Percentiles rank a stretch among this genome's conserved stretches.
These are phyloP conservation scores for Oophaga sylvatica DNA, from an alignment of 2,797 vertebrate genomes.

Conservation along the genomic window DNA sequence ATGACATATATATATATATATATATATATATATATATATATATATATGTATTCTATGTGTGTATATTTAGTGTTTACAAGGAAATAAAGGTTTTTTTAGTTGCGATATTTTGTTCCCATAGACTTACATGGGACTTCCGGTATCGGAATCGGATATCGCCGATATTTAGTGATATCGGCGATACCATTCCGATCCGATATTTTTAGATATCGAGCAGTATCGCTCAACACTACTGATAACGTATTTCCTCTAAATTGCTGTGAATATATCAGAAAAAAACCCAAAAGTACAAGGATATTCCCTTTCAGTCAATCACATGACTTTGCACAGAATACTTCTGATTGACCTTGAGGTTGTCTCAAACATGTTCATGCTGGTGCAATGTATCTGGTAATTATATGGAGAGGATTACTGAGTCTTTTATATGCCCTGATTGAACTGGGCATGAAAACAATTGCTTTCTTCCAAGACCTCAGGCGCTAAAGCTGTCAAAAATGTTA, in stretches of 20 bases:
- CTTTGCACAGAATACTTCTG: background rate
- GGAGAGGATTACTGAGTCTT: conserved; percentile 39
- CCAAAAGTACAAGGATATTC: background rate
- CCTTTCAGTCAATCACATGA: background rate
- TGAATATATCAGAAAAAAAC: background rate
- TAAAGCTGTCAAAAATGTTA: conserved; percentile 47
- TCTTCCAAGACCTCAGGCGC: conserved; percentile 52
- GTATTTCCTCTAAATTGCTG: background rate
- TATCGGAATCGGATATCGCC: too few species aligned
- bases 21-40: too few species aligned
- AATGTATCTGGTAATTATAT: conserved; percentile 40
- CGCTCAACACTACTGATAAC: too few species aligned
- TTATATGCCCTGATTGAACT: conserved; percentile 47
- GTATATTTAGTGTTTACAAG: too few species aligned
- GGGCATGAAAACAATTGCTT: conserved; percentile 45
- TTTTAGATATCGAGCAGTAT: too few species aligned
- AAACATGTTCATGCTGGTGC: conserved; percentile 36
- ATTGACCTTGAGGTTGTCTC: conserved; percentile 44
- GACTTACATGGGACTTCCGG: too few species aligned
- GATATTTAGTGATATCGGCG: too few species aligned
- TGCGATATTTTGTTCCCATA: too few species aligned
- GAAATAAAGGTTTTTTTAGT: too few species aligned
- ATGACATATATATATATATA: too few species aligned
- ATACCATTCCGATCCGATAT: too few species aligned
- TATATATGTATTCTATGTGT: too few species aligned